Percentiles rank a stretch among this genome's conserved stretches.
Evolutionary conservation across 2,888 invertebrate species (phyloP).

Genomic region (Temnothorax unifasciatus): DNA sequence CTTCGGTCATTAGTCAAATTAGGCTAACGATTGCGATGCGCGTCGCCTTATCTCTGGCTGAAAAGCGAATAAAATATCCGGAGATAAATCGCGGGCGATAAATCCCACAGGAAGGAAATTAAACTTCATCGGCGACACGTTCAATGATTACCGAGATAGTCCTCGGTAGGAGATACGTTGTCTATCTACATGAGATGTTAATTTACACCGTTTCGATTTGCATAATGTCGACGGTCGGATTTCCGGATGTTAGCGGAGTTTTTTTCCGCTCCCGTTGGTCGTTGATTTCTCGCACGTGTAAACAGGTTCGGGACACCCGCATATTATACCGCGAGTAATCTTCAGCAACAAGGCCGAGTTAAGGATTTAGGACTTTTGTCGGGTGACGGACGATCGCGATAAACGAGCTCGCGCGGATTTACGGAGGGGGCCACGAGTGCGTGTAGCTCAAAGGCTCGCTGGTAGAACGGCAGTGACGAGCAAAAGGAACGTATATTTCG

Average conservation of each 20-base stretch:
- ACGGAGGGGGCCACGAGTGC: slow-evolving; percentile 61
- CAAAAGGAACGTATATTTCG: slow-evolving; percentile 68
- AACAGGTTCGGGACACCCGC: slow-evolving; percentile 48
- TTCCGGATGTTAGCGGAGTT: slow-evolving; percentile 8
- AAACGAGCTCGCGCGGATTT: slow-evolving; percentile 75
- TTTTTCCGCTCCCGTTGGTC: slow-evolving; percentile 9
- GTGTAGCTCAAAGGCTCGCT: slow-evolving; percentile 29
- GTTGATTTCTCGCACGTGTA: slow-evolving; percentile 54
- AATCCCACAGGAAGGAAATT: slow-evolving; percentile 41
- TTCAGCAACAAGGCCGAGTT: slow-evolving; percentile 64
- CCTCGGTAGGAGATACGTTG: slow-evolving; percentile 1
- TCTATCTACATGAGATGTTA: slow-evolving; percentile 34
- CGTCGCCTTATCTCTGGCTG: slow-evolving; percentile 35
- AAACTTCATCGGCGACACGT: slow-evolving; percentile 38
- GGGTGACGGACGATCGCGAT: slow-evolving; percentile 71
- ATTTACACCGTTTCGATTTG: slow-evolving; percentile 20
- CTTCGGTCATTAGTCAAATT: slow-evolving; percentile 54
- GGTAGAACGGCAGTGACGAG: slow-evolving; percentile 57
- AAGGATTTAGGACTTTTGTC: slow-evolving; percentile 58
- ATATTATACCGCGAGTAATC: slow-evolving; percentile 59
- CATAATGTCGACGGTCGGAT: slow-evolving; percentile 22
- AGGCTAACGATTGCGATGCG: slow-evolving; percentile 46
- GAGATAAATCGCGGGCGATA: slow-evolving; percentile 51
- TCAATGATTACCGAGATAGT: slow-evolving; percentile 31
- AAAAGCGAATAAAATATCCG: slow-evolving; percentile 46